Conservation (phyloP, 2,113 vertebrate genomes). For the Ia io region DNA sequence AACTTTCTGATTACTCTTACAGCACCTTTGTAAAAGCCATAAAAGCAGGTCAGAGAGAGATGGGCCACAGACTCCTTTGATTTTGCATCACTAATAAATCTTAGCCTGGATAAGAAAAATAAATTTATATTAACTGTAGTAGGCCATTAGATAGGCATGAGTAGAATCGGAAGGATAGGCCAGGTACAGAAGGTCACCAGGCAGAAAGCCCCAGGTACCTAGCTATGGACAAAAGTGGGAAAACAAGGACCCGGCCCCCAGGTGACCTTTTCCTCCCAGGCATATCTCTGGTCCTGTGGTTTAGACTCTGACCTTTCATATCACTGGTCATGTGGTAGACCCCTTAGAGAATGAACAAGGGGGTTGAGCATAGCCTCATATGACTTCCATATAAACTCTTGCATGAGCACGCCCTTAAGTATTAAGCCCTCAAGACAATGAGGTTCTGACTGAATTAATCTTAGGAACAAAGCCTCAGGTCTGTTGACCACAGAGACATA, state of each 20-base stretch:
- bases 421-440: neutral
- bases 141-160: neutral
- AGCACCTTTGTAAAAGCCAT: neutral
- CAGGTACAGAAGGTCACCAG: neutral
- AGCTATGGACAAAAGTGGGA: neutral
- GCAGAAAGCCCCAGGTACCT: neutral
- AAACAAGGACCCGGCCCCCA: neutral
- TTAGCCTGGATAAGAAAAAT: neutral
- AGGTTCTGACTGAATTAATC: neutral
- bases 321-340: neutral
- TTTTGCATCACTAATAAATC: neutral
- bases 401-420: neutral
- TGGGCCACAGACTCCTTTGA: neutral
- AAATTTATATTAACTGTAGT: neutral
- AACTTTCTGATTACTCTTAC: neutral
- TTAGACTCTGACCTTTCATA: neutral
- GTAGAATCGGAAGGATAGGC: neutral
- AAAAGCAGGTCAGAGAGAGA: neutral
- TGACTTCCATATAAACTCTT: neutral
- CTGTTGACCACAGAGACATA: neutral
- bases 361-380: neutral
- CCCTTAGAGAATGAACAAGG: neutral
- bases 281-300: neutral
- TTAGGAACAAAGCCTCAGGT: neutral
- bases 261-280: neutral